Conservation (phyloP, 1,140 invertebrate genomes). For the Paracyclopina nana region DNA sequence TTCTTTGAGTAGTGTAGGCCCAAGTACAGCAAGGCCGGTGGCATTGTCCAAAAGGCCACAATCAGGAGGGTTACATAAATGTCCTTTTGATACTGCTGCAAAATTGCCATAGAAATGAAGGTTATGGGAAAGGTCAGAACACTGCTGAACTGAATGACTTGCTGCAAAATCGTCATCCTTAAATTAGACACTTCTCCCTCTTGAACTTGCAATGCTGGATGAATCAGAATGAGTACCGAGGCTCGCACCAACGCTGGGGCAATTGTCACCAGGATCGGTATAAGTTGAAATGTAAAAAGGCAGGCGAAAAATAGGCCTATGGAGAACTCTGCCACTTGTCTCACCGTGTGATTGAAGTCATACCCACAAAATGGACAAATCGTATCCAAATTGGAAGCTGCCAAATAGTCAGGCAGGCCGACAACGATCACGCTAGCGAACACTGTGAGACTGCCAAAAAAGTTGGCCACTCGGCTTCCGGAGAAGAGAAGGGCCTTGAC, state of each 20-base stretch:
- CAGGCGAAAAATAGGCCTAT: conserved; percentile 10
- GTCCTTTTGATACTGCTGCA: conserved; percentile 11
- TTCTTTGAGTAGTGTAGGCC: conserved; percentile 10
- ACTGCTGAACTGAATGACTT: conserved; percentile 5
- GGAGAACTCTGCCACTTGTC: conserved; percentile 11
- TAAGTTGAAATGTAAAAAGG: conserved; percentile 10
- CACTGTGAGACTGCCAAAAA: neutral
- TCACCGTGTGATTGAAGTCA: conserved; percentile 10
- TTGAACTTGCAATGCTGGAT: conserved; percentile 1
- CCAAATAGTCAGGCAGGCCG: conserved; percentile 12
- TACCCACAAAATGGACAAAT: conserved; percentile 10
- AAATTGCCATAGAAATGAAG: conserved; percentile 8
- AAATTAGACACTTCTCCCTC: neutral
- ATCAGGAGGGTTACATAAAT: conserved; percentile 7
- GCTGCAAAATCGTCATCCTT: conserved; percentile 11
- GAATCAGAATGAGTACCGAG: conserved; percentile 9
- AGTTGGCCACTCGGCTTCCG: conserved; percentile 1
- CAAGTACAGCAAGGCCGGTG: conserved; percentile 8
- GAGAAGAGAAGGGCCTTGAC: neutral
- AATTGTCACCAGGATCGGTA: conserved; percentile 10
- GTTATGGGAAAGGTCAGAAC: conserved; percentile 12
- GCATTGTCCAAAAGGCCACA: conserved; percentile 4
- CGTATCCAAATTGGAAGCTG: conserved; percentile 2
- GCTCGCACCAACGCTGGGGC: conserved; percentile 10
- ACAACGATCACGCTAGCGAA: conserved; percentile 9